Percentiles rank a stretch among this genome's conserved stretches.
Evolutionary conservation across 2,888 invertebrate species (phyloP).

Genomic region (Dilophus febrilis): DNA sequence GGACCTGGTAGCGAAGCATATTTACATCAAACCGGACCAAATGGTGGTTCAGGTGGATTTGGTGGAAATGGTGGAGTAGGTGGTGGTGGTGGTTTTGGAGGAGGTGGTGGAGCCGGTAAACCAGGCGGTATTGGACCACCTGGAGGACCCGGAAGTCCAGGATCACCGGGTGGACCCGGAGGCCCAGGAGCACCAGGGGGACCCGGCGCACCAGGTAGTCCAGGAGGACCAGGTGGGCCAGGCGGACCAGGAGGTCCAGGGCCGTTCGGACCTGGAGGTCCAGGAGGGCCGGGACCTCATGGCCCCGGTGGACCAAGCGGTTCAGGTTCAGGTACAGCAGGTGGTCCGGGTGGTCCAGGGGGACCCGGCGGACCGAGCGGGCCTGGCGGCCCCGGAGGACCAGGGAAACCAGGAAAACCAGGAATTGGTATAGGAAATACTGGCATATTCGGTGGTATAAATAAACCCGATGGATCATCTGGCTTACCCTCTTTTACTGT

Average conservation of each 20-base stretch:
- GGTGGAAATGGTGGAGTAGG: conserved; percentile 4
- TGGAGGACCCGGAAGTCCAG: conserved; percentile 16
- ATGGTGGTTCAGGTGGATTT: conserved; percentile 5
- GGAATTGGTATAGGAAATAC: not conserved
- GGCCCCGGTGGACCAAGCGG: not conserved
- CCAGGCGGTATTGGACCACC: conserved; percentile 16
- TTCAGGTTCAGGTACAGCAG: not conserved
- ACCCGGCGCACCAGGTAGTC: conserved; percentile 11
- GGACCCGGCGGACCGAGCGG: not conserved
- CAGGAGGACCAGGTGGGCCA: conserved; percentile 17
- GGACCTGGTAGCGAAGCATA: not conserved
- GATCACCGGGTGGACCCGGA: conserved; percentile 18
- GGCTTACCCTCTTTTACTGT: not conserved
- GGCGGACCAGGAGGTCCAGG: conserved; percentile 5
- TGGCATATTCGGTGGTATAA: not conserved
- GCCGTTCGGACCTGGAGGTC: not conserved
- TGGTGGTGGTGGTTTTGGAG: conserved; percentile 5
- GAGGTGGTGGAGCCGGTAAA: conserved; percentile 27
- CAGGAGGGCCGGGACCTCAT: not conserved
- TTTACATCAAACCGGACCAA: not conserved
- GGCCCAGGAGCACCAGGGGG: conserved; percentile 15
- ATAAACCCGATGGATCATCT: not conserved
- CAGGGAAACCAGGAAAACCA: not conserved
- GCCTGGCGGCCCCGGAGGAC: not conserved
- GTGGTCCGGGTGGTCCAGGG: not conserved